Conservation (phyloP, 2,888 invertebrate genomes). For the Toxonevra muliebris region DNA sequence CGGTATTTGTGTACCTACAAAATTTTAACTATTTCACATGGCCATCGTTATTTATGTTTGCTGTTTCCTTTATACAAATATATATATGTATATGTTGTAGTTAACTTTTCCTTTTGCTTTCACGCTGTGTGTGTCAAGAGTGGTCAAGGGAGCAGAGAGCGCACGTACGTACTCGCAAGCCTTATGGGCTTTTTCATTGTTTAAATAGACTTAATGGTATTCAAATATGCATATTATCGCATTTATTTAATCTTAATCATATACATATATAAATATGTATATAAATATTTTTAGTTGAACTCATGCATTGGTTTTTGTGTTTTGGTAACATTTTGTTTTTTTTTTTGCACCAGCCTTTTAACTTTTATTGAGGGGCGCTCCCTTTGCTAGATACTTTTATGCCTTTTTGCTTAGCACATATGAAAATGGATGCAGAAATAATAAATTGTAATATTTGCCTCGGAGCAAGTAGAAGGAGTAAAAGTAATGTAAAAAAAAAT, state of each 20-base stretch:
- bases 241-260: conserved; percentile 53
- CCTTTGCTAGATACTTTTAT: no score
- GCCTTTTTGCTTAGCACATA: no score
- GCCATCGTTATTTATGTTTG: no score
- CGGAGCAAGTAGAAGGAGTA: no score
- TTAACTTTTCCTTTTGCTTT: conserved; percentile 18
- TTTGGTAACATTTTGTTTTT: conserved; percentile 19
- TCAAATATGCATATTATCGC: conserved; percentile 57
- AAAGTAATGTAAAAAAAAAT: no score
- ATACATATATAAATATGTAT: conserved; percentile 15
- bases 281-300: no score
- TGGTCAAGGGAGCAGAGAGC: conserved; percentile 19
- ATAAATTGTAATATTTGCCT: no score
- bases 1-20: conserved; percentile 13
- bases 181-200: conserved; percentile 48
- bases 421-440: no score
- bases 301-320: conserved; percentile 28
- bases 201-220: conserved; percentile 54
- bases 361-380: no score
- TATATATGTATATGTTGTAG: neutral
- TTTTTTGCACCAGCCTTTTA: conserved; percentile 8
- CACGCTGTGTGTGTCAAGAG: conserved; percentile 12
- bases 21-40: no score
- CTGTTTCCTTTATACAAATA: conserved; percentile 10
- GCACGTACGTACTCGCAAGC: conserved; percentile 28